These are phyloP conservation scores for Dipodomys ordii DNA, from an alignment of 2,113 vertebrate species.

Conservation along the genomic window DNA sequence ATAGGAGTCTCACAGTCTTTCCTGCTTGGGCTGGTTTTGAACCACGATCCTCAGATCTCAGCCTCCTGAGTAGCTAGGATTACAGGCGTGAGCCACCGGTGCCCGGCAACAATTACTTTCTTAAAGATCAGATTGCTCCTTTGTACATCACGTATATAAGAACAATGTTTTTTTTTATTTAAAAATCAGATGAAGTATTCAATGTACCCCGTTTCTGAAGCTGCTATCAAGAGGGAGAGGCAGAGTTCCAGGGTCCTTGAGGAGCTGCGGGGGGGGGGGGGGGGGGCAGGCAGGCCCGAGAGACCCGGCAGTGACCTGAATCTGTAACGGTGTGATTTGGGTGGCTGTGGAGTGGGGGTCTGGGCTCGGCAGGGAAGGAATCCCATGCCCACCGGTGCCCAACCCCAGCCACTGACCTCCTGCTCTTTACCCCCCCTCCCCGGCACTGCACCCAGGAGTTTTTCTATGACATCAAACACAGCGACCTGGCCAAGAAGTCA, in stretches of 20 bases:
- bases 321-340: too few relatives aligned
- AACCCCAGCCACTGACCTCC: not conserved
- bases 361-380: not conserved
- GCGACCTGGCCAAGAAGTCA: conserved; percentile 96
- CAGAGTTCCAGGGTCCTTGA: not conserved
- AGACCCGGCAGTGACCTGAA: too few relatives aligned
- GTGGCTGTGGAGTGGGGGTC: not conserved
- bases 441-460: conserved; percentile 91
- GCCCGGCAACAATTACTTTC: not conserved
- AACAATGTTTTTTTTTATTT: too few relatives aligned
- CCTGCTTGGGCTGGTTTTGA: too few relatives aligned
- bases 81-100: too few relatives aligned
- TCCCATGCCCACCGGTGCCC: not conserved
- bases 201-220: not conserved
- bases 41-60: too few relatives aligned
- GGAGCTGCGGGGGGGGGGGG: too few relatives aligned
- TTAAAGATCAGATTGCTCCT: not conserved
- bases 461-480: conserved; percentile 97
- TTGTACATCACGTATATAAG: too few relatives aligned
- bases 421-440: not conserved
- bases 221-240: not conserved
- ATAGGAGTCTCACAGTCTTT: too few relatives aligned
- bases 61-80: too few relatives aligned
- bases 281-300: too few relatives aligned
- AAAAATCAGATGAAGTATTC: not conserved